Percentiles rank a stretch among this genome's conserved stretches.
Conservation (phyloP, 1,140 invertebrate genomes). For the Pygmarrhopalites habei region DNA sequence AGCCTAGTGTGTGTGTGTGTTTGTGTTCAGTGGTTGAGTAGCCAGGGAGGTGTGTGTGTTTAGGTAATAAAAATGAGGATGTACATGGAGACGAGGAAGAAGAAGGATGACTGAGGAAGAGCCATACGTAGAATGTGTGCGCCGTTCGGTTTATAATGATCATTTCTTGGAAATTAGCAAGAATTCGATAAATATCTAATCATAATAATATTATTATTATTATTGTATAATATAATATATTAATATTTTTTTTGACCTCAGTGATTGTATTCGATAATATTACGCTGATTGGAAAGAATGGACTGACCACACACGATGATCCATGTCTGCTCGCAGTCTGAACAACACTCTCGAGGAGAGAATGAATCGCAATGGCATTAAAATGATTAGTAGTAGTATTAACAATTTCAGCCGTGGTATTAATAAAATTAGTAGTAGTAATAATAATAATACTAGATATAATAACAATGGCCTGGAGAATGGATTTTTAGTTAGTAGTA, state of each 20-base stretch:
- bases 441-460: slow-evolving; percentile 2
- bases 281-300: slow-evolving; percentile 8
- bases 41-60: no score
- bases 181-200: no score
- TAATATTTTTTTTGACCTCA: not conserved
- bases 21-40: no score
- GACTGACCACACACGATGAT: slow-evolving; percentile 1
- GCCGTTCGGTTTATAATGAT: no score
- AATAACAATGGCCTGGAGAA: slow-evolving; percentile 8
- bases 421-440: not conserved
- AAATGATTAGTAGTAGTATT: not conserved
- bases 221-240: no score
- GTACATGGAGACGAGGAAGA: no score
- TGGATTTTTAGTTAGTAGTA: not conserved
- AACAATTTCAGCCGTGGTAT: not conserved
- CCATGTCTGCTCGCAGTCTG: not conserved
- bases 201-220: no score
- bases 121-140: no score
- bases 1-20: no score
- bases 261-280: slow-evolving; percentile 13
- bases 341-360: slow-evolving; percentile 1
- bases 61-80: no score
- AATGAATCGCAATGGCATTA: not conserved
- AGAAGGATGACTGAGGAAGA: no score
- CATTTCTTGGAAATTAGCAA: no score